These are phyloP conservation scores for Pristionchus fissidentatus DNA, from an alignment of 2,888 invertebrate genomes.

Conservation along the genomic window DNA sequence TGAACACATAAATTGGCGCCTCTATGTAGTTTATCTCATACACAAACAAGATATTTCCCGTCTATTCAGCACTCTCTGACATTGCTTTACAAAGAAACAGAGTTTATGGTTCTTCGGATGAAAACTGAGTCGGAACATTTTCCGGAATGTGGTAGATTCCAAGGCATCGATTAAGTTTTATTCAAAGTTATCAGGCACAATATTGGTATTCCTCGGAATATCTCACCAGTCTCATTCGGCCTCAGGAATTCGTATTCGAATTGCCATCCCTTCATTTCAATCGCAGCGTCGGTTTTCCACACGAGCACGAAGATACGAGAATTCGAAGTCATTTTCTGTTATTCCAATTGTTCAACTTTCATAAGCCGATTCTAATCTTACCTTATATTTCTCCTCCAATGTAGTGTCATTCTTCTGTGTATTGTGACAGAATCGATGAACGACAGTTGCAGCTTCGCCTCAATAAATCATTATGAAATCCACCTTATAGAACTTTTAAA, in stretches of 20 bases:
- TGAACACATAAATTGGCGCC: slow-evolving; percentile 15
- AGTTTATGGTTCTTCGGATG: no score
- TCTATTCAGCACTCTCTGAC: no score
- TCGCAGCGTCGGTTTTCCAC: slow-evolving; percentile 62
- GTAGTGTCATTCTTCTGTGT: slow-evolving; percentile 46
- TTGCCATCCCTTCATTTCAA: slow-evolving; percentile 62
- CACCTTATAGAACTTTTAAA: no score
- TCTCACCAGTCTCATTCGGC: slow-evolving; percentile 23
- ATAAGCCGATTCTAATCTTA: not conserved
- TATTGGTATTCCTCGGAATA: no score
- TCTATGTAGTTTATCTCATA: not conserved
- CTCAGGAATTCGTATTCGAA: slow-evolving; percentile 65
- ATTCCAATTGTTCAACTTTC: not conserved
- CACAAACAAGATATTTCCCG: no score
- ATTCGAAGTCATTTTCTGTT: slow-evolving; percentile 51
- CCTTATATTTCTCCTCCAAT: slow-evolving; percentile 5
- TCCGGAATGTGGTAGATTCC: no score
- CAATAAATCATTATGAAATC: not conserved
- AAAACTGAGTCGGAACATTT: no score
- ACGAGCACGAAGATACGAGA: slow-evolving; percentile 57
- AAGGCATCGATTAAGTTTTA: no score
- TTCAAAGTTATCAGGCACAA: no score
- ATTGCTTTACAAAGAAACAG: no score
- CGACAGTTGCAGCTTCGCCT: slow-evolving; percentile 45
- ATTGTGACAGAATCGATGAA: slow-evolving; percentile 55